phyloP scores from a whole-genome alignment of 2,797 vertebrate genomes.

The Sebastes goodei region DNA sequence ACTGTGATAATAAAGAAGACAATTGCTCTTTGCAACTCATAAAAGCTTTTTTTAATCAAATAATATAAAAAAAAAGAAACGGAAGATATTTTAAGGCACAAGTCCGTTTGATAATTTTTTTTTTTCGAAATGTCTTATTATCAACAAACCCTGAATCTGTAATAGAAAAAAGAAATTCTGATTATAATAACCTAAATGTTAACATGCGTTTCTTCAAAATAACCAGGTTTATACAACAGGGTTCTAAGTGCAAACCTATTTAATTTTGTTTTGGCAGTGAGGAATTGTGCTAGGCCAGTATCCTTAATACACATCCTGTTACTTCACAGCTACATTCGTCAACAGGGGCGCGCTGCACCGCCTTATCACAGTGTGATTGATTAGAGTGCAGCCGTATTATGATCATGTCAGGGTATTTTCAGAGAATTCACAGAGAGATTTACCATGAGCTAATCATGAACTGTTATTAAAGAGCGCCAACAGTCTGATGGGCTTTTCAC shows the following conservation, averaged over 20 bases:
- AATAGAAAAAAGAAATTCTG: background rate
- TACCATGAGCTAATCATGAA: conserved; percentile 48
- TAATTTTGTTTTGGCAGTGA: background rate
- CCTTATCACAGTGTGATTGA: background rate
- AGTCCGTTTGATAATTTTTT: background rate
- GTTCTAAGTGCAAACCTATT: background rate
- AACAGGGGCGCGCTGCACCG: background rate
- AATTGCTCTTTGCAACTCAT: background rate
- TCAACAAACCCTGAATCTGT: background rate
- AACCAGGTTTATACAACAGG: background rate
- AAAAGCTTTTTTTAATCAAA: background rate
- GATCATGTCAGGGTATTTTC: background rate
- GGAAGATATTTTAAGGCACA: background rate
- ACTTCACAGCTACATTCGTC: conserved; percentile 6
- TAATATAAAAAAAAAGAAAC: background rate
- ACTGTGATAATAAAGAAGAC: conserved; percentile 15
- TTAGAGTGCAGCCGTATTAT: background rate
- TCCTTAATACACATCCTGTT: conserved; percentile 80
- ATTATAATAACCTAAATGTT: background rate
- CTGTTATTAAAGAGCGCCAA: background rate
- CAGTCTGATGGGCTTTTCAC: background rate
- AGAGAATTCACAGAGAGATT: conserved; percentile 24
- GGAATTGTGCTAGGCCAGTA: conserved; percentile 38
- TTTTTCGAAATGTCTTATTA: background rate
- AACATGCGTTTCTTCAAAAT: background rate